Evolutionary conservation across 2,113 vertebrate genomes (phyloP).

Genomic region (Lasiurus cinereus): DNA sequence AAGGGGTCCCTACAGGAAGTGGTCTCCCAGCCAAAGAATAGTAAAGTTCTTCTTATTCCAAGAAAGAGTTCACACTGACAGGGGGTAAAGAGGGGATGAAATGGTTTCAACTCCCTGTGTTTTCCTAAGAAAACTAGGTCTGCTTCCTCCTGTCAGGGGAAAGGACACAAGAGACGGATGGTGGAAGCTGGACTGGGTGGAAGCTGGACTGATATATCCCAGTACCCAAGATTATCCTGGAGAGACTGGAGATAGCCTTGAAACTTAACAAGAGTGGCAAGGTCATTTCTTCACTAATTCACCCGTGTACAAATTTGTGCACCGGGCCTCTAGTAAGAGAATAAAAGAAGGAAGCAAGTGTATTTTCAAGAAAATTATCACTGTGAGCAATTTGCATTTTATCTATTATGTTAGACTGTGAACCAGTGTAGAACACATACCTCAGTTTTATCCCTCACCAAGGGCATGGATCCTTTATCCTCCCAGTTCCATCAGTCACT

Average conservation of each 20-base stretch:
- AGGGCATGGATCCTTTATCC: neutral
- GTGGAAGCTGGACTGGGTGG: rapidly evolving
- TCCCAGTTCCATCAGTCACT: neutral
- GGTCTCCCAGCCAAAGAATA: neutral
- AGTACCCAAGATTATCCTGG: neutral
- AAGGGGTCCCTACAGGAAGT: neutral
- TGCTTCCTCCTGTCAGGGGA: neutral
- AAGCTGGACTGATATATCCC: no score
- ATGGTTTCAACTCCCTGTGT: neutral
- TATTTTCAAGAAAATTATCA: no score
- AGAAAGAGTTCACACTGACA: neutral
- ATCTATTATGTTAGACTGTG: neutral
- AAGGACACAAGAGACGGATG: neutral
- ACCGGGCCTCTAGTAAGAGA: no score
- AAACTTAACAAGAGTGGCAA: neutral
- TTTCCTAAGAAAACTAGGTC: neutral
- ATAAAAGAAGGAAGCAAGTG: no score
- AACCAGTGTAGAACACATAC: neutral
- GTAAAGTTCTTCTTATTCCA: neutral
- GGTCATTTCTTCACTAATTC: neutral
- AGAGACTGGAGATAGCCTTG: neutral
- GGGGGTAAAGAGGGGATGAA: neutral
- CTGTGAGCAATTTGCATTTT: no score
- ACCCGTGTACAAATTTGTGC: no score
- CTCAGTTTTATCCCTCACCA: neutral